Evolutionary conservation across 2,888 invertebrate genomes (phyloP).

Genomic region (Drosophila kuntzei): DNA sequence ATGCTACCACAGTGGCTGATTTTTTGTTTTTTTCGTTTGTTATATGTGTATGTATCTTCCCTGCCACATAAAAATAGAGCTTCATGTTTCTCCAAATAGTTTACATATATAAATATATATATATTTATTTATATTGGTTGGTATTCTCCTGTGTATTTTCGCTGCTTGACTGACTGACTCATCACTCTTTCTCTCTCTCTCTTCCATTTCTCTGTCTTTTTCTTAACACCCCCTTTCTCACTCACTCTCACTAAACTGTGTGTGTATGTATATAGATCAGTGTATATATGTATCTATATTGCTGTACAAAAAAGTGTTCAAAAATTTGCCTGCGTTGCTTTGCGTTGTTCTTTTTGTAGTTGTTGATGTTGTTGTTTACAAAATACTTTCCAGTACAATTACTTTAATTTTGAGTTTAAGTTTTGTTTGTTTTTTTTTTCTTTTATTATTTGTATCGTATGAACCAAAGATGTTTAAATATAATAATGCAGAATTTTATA

Average conservation of each 20-base stretch:
- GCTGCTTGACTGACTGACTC: conserved; percentile 44
- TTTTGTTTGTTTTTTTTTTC: conserved; percentile 58
- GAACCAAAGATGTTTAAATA: conserved; percentile 82
- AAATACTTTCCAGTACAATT: conserved; percentile 61
- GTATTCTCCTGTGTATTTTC: conserved; percentile 59
- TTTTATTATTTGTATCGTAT: conserved; percentile 74
- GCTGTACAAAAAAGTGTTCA: conserved; percentile 72
- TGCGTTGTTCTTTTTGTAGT: conserved; percentile 50
- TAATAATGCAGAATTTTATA: conserved; percentile 79
- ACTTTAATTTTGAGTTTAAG: conserved; percentile 51
- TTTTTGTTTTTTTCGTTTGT: conserved; percentile 19
- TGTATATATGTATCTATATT: conserved; percentile 49
- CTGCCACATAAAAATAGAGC: conserved; percentile 77
- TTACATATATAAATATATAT: conserved; percentile 75
- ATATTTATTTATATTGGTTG: conserved; percentile 62
- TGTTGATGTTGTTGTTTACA: conserved; percentile 53
- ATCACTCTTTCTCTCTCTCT: conserved; percentile 5
- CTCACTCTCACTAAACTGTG: conserved; percentile 59
- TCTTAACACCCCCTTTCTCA: conserved; percentile 41
- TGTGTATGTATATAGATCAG: conserved; percentile 54
- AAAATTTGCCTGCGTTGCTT: conserved; percentile 75
- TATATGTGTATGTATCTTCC: conserved; percentile 34
- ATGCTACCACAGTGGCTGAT: conserved; percentile 42
- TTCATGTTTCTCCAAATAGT: conserved; percentile 75
- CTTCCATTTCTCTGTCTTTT: conserved; percentile 33